phyloP scores from a whole-genome alignment of 2,797 vertebrate species.

The Chelonia mydas region DNA sequence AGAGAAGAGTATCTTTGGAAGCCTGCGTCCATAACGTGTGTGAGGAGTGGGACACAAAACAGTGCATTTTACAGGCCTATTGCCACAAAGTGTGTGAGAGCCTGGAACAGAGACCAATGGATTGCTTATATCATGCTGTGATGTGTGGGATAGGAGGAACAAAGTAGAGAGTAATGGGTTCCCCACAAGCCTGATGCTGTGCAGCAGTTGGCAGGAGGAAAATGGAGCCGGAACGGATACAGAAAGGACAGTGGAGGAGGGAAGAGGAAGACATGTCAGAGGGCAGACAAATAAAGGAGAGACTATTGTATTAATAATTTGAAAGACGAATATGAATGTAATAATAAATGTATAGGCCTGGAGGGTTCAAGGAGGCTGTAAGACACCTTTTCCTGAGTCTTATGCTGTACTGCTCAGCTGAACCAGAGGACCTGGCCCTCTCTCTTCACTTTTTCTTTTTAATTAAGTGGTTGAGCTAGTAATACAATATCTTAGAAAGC shows the following conservation, averaged over 20 bases:
- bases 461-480: not conserved
- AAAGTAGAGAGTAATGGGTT: conserved; percentile 44
- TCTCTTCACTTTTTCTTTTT: not conserved
- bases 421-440: not conserved
- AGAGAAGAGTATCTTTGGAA: not conserved
- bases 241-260: not conserved
- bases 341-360: not conserved
- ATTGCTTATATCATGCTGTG: not conserved
- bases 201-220: not conserved
- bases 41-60: conserved; percentile 10
- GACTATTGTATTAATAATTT: not conserved
- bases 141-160: conserved; percentile 25
- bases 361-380: not conserved
- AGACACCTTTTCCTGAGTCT: not conserved
- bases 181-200: conserved; percentile 29
- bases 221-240: not conserved
- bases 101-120: not conserved
- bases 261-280: conserved; percentile 35
- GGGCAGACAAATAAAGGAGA: not conserved
- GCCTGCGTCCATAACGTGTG: conserved; percentile 25
- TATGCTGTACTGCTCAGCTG: not conserved
- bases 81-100: conserved; percentile 44
- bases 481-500: not conserved
- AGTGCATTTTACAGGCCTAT: not conserved
- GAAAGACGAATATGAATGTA: not conserved